These are phyloP conservation scores for Porites rus DNA, from an alignment of 92 coral and sea anemone genomes.

Conservation along the genomic window DNA sequence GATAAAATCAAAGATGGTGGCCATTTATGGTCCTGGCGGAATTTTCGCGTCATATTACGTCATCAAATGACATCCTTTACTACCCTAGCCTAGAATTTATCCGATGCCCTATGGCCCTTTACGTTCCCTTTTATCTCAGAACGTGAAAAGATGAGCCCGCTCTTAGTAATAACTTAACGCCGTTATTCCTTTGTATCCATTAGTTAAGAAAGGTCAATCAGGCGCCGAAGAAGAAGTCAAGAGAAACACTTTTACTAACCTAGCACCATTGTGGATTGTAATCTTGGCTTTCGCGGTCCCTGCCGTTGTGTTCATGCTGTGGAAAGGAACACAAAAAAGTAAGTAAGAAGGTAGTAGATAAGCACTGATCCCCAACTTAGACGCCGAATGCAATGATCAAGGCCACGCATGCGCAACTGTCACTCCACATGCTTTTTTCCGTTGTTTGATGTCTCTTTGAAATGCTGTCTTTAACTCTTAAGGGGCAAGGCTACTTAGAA, in stretches of 20 bases:
- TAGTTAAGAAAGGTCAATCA: neutral
- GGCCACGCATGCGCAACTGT: too few relatives aligned
- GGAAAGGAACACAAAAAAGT: conserved; percentile 36
- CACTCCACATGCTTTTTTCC: too few relatives aligned
- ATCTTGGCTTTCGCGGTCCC: conserved; percentile 14
- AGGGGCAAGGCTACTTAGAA: too few relatives aligned
- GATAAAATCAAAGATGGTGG: too few relatives aligned
- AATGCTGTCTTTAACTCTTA: too few relatives aligned
- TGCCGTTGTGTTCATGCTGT: conserved; percentile 17
- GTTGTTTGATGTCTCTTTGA: too few relatives aligned
- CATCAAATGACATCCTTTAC: too few relatives aligned
- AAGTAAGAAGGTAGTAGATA: neutral
- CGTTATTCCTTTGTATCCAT: neutral
- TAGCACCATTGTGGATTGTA: conserved; percentile 31
- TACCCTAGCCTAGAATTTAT: too few relatives aligned
- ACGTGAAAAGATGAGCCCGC: neutral
- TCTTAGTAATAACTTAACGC: neutral
- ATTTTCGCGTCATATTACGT: too few relatives aligned
- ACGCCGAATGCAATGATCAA: too few relatives aligned
- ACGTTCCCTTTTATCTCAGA: neutral
- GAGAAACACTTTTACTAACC: conserved; percentile 2
- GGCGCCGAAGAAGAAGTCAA: neutral
- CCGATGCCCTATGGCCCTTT: neutral
- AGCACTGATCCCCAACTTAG: too few relatives aligned
- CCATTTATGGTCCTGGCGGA: too few relatives aligned